Evolutionary conservation across 1,140 invertebrate genomes (phyloP).

Genomic region (Tetramorium parvispinum): DNA sequence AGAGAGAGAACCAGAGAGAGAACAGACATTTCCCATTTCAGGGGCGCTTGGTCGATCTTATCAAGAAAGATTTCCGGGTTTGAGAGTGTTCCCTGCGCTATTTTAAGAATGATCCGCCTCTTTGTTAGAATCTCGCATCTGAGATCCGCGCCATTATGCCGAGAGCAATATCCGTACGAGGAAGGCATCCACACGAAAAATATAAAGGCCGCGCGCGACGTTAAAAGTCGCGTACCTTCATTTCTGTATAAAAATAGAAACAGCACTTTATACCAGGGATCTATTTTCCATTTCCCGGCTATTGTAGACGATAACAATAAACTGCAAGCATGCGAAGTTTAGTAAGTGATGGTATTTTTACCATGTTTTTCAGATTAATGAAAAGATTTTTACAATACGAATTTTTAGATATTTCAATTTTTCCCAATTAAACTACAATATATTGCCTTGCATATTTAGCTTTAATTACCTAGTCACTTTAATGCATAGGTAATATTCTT

Average conservation of each 20-base stretch:
- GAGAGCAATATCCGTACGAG: conserved; percentile 51
- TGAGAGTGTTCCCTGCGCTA: conserved; percentile 45
- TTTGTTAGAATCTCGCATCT: conserved; percentile 52
- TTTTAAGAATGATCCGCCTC: conserved; percentile 59
- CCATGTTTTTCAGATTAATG: background rate
- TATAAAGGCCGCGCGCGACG: conserved; percentile 37
- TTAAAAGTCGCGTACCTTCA: conserved; percentile 41
- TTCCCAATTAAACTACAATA: background rate
- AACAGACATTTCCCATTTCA: conserved; percentile 50
- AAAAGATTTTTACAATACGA: background rate
- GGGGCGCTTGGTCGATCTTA: conserved; percentile 29
- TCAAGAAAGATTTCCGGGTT: conserved; percentile 61
- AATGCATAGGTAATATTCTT: conserved; percentile 5
- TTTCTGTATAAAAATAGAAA: conserved; percentile 49
- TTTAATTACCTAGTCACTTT: conserved; percentile 9
- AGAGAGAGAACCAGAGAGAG: background rate
- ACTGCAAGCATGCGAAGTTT: background rate
- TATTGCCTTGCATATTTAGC: conserved; percentile 3
- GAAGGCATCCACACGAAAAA: conserved; percentile 36
- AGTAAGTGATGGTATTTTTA: conserved; percentile 27
- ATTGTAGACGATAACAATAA: conserved; percentile 41
- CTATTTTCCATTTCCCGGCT: conserved; percentile 46
- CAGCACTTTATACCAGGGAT: conserved; percentile 42
- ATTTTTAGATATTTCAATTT: background rate
- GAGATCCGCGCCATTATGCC: conserved; percentile 45